These are phyloP conservation scores for Euphonia xanthogaster DNA, from an alignment of 2,797 vertebrate species.

Conservation along the genomic window DNA sequence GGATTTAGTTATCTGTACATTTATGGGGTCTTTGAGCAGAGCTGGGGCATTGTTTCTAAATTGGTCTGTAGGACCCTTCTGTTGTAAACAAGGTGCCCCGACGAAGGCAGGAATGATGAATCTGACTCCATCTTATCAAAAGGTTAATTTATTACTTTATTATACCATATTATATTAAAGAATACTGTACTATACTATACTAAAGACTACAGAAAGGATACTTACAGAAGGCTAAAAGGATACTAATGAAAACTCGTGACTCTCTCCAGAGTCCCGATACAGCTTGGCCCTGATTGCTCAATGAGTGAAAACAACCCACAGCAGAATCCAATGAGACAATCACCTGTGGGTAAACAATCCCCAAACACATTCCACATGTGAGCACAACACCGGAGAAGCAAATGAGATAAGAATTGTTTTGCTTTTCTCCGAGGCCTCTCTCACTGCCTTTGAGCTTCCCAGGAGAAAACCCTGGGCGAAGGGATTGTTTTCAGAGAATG, in stretches of 20 bases:
- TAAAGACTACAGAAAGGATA: not conserved
- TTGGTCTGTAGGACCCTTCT: not conserved
- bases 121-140: not conserved
- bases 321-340: not conserved
- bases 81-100: not conserved
- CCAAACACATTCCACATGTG: not conserved
- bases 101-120: not conserved
- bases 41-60: not conserved
- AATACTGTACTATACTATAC: not conserved
- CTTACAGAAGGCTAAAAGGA: not conserved
- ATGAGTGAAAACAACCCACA: not conserved
- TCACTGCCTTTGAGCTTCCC: not conserved
- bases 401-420: not conserved
- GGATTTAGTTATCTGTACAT: not conserved
- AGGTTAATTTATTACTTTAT: not conserved
- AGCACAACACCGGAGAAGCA: not conserved
- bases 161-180: not conserved
- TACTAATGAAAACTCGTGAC: not conserved
- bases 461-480: not conserved
- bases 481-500: not conserved
- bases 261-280: not conserved
- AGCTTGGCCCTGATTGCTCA: accelerated
- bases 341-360: not conserved
- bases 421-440: not conserved
- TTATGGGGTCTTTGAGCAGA: not conserved